Evolutionary conservation across 2,797 vertebrate genomes (phyloP), one percentile per base, ranked within the genome.

Genomic region (Emys orbicularis): DNA sequence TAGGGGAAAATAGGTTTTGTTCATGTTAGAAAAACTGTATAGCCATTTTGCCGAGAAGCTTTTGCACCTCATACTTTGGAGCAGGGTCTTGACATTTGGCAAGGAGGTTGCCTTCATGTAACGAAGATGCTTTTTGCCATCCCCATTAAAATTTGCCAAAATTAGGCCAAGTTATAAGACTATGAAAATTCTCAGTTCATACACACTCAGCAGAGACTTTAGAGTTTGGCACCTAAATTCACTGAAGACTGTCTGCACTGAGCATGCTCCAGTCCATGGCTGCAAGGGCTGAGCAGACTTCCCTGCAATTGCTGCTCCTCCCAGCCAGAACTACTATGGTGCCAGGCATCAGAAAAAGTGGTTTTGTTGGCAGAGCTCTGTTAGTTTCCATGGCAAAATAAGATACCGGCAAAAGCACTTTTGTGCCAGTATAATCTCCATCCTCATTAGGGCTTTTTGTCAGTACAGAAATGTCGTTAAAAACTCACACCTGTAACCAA

Each of bases 241-340:
- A 34, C 68, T 0, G 0, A 56, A 77, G 31, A 50, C 53, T 68
- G 23, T 12, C 0, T 1, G 49, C 53, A 50, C 5, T 0, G 0
- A 72, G 37, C 2, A 44, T 0, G 3, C 18, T 34, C n/a, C 1
- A 81, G 18, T 57, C 57, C 84, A 29, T 65, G 12, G 12, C 54
- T 68, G 12, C 0, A 0, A 41, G 44, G 72, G 23, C 44, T 29
- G 23, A 47, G 41, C 9, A 72, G 37, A 44, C 34, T 88, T 59
- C 56, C n/a, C 9, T 1, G 12, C 12, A 13, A 53, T 8, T 19
- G 8, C 72, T 0, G 53, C 81, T 37, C 59, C n/a, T 86, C 50
- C 29, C 59, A 61, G 31, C 13, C 29, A 61, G 12, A 31, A 16
- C 13, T 34, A 31, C 59, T 61, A 34, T 34, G 31, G 13, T 34